Conservation (phyloP, 2,113 vertebrate species). For the Eurypyga helias region DNA sequence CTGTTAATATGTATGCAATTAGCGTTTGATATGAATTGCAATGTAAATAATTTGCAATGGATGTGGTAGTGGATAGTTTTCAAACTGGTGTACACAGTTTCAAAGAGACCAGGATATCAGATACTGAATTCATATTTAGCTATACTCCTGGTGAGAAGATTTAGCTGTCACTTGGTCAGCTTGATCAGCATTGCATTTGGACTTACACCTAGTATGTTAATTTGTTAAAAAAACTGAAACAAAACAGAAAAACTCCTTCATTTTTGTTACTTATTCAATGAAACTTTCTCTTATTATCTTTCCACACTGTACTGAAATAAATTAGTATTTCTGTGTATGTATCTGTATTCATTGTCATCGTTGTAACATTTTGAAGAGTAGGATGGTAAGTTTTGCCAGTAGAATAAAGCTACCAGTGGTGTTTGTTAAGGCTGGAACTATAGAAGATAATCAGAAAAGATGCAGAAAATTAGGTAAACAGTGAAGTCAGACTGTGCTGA, state of each 20-base stretch:
- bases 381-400: background rate
- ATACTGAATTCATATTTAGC: background rate
- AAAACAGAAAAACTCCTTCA: background rate
- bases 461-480: background rate
- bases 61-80: background rate
- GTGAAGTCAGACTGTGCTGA: background rate
- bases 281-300: background rate
- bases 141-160: background rate
- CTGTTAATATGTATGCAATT: background rate
- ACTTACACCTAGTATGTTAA: background rate
- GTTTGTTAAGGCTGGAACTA: background rate
- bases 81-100: background rate
- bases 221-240: background rate
- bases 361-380: background rate
- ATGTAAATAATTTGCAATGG: background rate
- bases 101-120: background rate
- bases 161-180: background rate
- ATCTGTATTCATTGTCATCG: background rate
- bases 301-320: background rate
- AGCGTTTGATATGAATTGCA: background rate
- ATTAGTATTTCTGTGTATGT: rapidly evolving
- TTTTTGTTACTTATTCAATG: background rate
- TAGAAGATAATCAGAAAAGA: background rate
- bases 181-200: background rate
- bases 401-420: background rate